Evolutionary conservation across 2,113 vertebrate genomes (phyloP), one percentile per base, ranked within the genome.

Genomic region (Columba janthina): DNA sequence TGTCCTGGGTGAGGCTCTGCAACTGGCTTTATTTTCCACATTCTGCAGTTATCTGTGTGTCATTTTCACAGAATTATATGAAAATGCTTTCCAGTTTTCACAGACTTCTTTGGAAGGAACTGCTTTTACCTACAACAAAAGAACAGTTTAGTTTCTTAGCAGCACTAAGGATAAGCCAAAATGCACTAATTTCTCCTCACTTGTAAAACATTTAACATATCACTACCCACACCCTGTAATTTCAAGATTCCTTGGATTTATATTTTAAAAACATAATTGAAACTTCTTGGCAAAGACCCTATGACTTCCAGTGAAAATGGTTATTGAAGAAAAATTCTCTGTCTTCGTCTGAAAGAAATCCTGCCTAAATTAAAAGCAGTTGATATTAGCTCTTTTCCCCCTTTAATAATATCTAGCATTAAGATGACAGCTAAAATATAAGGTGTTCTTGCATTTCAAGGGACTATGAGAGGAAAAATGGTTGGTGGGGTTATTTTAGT

Each of bases 131-230:
- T 90, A 87, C 66, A 90, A 89, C 69, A 92, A 92, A 96, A 84
- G 88, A 94, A 87, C 44, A 75, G 48, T 78, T 96, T 94, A 94
- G 80, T 96, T 94, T 94, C 92, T 95, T 86, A 93, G 92, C 57
- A 80, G 69, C 44, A 78, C 73, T 57, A 57, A 88, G 34, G 44
- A 78, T 92, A 94, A 96, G 92, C 85, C 86, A 96, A 96, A 96
- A 95, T 81, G 88, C 86, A 93, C 92, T 95, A 90, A 97, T 94
- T 96, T 94, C 54, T 95, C 73, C 74, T 96, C 90, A 96, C 90
- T 96, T 94, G 93, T 97, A 93, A 97, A 97, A 96, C 94, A 94
- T 93, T 96, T 97, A 96, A 97, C 92, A 85, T 96, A 94, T 93
- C 17, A 3, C 88, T 96, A 96, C 96, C 92, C 92, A 95, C 96